Percentiles rank a stretch among this genome's conserved stretches.
These are phyloP conservation scores for Volucella bombylans DNA, from an alignment of 2,888 invertebrate genomes.

Conservation along the genomic window DNA sequence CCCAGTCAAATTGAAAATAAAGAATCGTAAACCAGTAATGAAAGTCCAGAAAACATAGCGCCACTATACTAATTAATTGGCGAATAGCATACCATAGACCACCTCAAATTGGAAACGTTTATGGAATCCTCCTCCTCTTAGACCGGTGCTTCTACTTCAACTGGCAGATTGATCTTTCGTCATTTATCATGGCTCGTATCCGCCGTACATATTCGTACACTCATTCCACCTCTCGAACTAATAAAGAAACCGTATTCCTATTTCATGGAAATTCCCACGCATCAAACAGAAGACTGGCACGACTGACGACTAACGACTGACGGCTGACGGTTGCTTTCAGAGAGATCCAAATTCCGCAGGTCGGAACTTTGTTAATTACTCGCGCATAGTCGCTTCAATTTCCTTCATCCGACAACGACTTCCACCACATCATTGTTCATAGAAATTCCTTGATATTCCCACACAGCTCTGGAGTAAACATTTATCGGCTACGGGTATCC, in stretches of 20 bases:
- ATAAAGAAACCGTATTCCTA: constrained; percentile 3
- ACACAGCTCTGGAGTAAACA: constrained; percentile 29
- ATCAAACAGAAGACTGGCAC: constrained; percentile 9
- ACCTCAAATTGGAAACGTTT: constrained; percentile 42
- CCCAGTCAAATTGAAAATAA: no score
- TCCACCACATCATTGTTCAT: neutral
- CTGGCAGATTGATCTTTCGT: constrained; percentile 58
- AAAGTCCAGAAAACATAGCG: neutral
- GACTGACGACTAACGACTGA: no score
- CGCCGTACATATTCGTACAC: neutral
- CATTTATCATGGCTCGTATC: constrained; percentile 58
- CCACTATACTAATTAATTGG: constrained; percentile 50
- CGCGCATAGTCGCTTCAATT: neutral
- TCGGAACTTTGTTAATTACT: constrained; percentile 66
- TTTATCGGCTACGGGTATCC: constrained; percentile 54
- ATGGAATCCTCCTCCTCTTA: constrained; percentile 30
- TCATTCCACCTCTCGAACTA: no score
- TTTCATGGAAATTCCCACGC: constrained; percentile 60
- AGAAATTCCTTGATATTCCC: constrained; percentile 5
- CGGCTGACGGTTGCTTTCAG: neutral
- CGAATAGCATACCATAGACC: constrained; percentile 23
- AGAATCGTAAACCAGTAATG: no score
- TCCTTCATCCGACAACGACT: neutral
- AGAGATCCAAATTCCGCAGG: constrained; percentile 49
- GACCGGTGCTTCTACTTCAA: neutral